phyloP scores from a whole-genome alignment of 2,113 vertebrate species.

The Ophthalmotilapia sp. region DNA sequence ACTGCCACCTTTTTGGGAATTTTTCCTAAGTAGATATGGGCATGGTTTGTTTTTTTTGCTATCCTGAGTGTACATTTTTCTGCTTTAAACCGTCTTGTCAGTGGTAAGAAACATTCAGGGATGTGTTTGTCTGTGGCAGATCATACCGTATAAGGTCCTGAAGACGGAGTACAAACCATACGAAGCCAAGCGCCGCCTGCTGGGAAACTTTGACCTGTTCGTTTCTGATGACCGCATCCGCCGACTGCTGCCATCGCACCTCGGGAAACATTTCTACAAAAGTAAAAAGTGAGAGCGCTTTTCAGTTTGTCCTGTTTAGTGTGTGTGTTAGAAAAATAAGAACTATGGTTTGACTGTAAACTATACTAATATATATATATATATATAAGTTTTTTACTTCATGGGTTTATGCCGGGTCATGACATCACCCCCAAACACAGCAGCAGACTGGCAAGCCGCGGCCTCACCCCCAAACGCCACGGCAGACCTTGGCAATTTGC shows the following conservation, averaged over 20 bases:
- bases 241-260: conserved; percentile 78
- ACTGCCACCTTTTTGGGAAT: neutral
- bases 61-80: neutral
- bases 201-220: conserved; percentile 81
- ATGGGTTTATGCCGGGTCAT: neutral
- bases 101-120: neutral
- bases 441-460: neutral
- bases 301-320: neutral
- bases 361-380: neutral
- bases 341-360: neutral
- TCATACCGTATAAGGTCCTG: conserved; percentile 79
- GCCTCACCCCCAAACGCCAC: neutral
- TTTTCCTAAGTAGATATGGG: neutral
- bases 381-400: neutral
- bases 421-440: neutral
- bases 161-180: conserved; percentile 82
- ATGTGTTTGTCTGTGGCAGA: conserved; percentile 47
- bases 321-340: neutral
- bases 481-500: fast-evolving
- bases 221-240: conserved; percentile 80
- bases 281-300: conserved; percentile 74
- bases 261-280: conserved; percentile 85
- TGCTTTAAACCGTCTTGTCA: fast-evolving
- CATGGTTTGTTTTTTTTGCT: neutral
- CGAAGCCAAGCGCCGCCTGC: conserved; percentile 81